Conservation (phyloP, 2,113 vertebrate species). For the Sorex fumeus region DNA sequence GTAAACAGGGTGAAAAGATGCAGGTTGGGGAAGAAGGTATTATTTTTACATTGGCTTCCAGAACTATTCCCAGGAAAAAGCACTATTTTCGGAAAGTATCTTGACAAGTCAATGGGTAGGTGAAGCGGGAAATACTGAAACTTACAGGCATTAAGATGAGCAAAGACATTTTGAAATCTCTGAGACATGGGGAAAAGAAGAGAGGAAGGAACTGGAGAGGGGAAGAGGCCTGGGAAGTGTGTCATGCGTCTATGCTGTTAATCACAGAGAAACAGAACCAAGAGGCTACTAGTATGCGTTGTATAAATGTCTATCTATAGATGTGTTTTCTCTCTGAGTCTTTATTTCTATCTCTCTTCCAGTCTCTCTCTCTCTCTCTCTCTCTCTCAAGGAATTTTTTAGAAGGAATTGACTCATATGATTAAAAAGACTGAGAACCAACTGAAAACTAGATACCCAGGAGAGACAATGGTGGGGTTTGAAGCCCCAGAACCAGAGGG, state of each 20-base stretch:
- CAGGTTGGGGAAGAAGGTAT: not conserved
- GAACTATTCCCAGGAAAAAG: constrained; percentile 34
- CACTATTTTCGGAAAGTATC: constrained; percentile 15
- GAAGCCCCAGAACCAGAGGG: not conserved
- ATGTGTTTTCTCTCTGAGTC: too few species aligned
- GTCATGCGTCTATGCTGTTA: not conserved
- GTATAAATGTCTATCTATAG: not conserved
- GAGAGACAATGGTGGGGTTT: not conserved
- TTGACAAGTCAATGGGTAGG: not conserved
- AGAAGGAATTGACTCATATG: not conserved
- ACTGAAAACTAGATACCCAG: not conserved
- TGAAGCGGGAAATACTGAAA: not conserved
- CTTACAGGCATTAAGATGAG: not conserved
- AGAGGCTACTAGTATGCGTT: too few species aligned
- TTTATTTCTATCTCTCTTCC: not conserved
- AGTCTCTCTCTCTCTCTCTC: too few species aligned
- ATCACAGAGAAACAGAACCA: not conserved
- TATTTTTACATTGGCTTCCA: constrained; percentile 15
- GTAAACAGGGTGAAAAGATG: not conserved
- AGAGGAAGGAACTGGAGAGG: not conserved
- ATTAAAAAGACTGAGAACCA: not conserved
- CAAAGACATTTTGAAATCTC: not conserved
- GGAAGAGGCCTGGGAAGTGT: not conserved
- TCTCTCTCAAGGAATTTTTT: not conserved
- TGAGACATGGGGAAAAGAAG: not conserved